Evolutionary conservation across 1,140 invertebrate genomes (phyloP).

Genomic region (Scylla paramamosain): DNA sequence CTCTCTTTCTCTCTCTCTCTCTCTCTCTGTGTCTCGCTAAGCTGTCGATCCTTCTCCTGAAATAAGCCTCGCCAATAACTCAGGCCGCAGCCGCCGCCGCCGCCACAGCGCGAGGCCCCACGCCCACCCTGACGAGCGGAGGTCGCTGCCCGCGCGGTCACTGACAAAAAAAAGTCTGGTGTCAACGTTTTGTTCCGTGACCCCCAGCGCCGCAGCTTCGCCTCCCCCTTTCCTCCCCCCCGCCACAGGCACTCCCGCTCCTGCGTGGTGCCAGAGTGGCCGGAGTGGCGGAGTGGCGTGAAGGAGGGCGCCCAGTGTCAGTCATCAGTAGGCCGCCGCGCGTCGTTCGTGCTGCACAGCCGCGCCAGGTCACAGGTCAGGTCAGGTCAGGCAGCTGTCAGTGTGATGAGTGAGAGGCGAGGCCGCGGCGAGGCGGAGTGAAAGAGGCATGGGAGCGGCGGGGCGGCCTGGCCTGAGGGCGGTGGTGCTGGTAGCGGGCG

Average conservation of each 20-base stretch:
- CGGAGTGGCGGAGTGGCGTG: neutral
- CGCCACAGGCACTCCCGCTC: neutral
- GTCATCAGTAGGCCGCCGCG: neutral
- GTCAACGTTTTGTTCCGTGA: neutral
- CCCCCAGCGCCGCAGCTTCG: neutral
- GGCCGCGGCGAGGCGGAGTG: neutral
- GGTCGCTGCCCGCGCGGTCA: neutral
- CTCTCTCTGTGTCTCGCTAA: neutral
- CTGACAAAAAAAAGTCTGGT: constrained; percentile 7
- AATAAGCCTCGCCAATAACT: neutral
- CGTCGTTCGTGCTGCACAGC: neutral
- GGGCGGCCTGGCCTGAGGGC: neutral
- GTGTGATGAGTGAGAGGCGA: neutral
- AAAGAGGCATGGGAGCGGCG: neutral
- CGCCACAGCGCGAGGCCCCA: neutral
- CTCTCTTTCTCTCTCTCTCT: neutral
- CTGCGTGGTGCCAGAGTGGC: neutral
- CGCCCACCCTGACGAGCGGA: neutral
- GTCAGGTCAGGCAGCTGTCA: neutral
- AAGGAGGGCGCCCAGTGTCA: constrained; percentile 1
- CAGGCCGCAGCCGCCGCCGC: neutral
- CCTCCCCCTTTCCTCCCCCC: neutral
- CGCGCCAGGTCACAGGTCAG: neutral
- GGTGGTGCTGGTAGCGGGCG: neutral
- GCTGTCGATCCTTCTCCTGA: neutral